Conservation (phyloP, 2,113 vertebrate species). For the Sclerurus mexicanus region DNA sequence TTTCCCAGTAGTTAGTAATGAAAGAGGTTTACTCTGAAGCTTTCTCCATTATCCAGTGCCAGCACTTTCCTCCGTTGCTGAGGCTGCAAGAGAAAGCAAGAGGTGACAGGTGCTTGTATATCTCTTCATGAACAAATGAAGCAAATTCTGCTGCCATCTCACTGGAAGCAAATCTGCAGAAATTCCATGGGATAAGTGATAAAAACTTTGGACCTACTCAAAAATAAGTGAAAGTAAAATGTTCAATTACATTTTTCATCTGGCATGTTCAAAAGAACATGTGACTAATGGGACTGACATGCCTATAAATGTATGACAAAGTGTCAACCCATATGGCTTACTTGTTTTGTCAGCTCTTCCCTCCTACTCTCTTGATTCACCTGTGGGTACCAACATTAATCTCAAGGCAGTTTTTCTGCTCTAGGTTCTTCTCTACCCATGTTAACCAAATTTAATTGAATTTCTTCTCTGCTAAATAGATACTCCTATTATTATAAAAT, state of each 20-base stretch:
- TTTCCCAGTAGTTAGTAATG: slow-evolving; percentile 31
- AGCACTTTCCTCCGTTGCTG: slow-evolving; percentile 1
- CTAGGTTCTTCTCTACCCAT: neutral
- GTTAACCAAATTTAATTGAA: neutral
- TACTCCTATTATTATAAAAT: neutral
- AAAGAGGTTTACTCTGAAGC: slow-evolving; percentile 24
- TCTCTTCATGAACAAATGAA: slow-evolving; percentile 9
- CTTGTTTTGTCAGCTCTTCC: neutral
- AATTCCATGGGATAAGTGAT: neutral
- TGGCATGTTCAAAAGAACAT: slow-evolving; percentile 7
- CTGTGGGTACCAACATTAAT: neutral
- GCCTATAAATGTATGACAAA: neutral
- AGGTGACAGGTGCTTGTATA: slow-evolving; percentile 10
- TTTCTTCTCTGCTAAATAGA: neutral
- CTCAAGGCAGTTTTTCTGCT: neutral
- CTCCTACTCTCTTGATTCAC: neutral
- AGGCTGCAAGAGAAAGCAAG: slow-evolving; percentile 17
- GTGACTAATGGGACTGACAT: slow-evolving; percentile 2
- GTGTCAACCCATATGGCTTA: neutral
- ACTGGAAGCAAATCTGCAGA: neutral
- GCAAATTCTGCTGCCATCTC: neutral
- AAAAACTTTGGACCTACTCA: neutral
- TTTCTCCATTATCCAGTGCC: slow-evolving; percentile 11
- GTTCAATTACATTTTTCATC: neutral
- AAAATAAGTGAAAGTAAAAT: neutral